A percentile compares a stretch with the other conserved stretches of the same genome.
Conservation (phyloP, 2,888 invertebrate genomes). For the Meta bourneti region DNA sequence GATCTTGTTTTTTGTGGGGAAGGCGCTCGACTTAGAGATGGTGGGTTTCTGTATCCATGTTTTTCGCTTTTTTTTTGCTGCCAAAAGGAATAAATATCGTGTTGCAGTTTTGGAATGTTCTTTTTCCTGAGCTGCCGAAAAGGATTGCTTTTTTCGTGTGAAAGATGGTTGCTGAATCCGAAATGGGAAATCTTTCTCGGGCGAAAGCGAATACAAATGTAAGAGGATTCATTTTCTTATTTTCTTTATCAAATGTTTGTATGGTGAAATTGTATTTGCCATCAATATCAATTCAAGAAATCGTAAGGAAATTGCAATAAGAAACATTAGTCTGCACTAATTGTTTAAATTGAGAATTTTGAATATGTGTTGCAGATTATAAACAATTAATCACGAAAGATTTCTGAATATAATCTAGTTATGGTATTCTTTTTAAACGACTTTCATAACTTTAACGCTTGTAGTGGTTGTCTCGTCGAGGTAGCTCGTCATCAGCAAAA, state of each 20-base stretch:
- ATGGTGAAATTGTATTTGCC: neutral
- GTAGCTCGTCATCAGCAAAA: too few species aligned
- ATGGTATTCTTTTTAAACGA: too few species aligned
- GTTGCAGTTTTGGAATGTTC: slow-evolving; percentile 20
- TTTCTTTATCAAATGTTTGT: neutral
- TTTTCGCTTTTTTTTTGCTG: neutral
- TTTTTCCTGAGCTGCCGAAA: neutral
- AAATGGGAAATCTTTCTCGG: neutral
- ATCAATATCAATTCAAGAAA: neutral
- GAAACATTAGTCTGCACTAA: neutral
- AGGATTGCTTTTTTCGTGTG: neutral
- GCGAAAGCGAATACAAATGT: too few species aligned
- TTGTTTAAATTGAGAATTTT: neutral
- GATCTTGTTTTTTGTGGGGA: neutral
- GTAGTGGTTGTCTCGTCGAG: too few species aligned
- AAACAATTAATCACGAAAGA: neutral
- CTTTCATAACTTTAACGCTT: too few species aligned
- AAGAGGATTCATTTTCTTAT: neutral
- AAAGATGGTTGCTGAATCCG: neutral
- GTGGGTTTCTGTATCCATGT: neutral
- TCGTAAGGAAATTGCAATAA: neutral
- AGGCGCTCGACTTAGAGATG: neutral
- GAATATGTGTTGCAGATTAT: neutral
- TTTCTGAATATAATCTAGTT: neutral
- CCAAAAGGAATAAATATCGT: neutral